A percentile compares a stretch with the other conserved stretches of the same genome.
Conservation (phyloP, 2,888 invertebrate genomes). For the Andrena haemorrhoa region DNA sequence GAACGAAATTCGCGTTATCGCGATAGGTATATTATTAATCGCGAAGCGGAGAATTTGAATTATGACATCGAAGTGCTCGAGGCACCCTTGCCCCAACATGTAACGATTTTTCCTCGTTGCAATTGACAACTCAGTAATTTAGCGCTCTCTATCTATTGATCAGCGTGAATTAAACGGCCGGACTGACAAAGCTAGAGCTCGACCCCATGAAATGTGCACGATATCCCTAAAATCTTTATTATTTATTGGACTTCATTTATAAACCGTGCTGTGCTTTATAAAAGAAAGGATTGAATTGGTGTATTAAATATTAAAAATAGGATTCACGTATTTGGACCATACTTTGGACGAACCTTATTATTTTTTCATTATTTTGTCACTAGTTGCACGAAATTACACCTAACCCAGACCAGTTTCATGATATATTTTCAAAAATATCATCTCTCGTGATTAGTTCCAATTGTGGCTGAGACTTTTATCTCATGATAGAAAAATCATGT, state of each 20-base stretch:
- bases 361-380: no score
- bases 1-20: slow-evolving; percentile 28
- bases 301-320: background rate
- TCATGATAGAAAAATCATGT: no score
- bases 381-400: no score
- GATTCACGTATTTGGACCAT: background rate
- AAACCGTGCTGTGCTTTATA: background rate
- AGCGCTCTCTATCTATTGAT: slow-evolving; percentile 68
- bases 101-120: slow-evolving; percentile 67
- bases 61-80: slow-evolving; percentile 39
- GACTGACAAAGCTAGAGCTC: slow-evolving; percentile 44
- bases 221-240: slow-evolving; percentile 4
- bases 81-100: slow-evolving; percentile 41
- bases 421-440: no score
- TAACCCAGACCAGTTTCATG: no score
- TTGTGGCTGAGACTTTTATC: no score
- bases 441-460: no score
- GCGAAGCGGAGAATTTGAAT: slow-evolving; percentile 32
- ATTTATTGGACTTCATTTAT: slow-evolving; percentile 28
- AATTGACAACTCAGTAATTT: slow-evolving; percentile 76
- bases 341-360: no score
- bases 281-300: background rate
- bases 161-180: slow-evolving; percentile 46
- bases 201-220: background rate
- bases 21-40: slow-evolving; percentile 47